phyloP scores from a whole-genome alignment of 2,888 invertebrate species.

The Diarsia mendica region DNA sequence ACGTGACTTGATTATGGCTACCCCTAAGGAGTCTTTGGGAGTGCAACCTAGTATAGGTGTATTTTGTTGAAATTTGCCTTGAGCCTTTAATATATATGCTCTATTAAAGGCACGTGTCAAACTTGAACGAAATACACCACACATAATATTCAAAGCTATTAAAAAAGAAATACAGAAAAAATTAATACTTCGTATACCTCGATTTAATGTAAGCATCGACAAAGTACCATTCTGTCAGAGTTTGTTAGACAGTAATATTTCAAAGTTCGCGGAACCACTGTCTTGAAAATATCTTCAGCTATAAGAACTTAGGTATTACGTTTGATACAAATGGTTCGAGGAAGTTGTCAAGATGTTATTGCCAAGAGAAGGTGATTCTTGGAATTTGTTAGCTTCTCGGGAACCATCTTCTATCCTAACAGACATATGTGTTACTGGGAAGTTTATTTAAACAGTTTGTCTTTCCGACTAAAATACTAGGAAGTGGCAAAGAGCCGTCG shows the following conservation, averaged over 20 bases:
- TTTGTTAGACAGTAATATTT: conserved; percentile 40
- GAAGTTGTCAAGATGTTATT: neutral
- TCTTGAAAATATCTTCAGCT: conserved; percentile 23
- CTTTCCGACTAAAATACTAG: neutral
- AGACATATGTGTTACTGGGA: neutral
- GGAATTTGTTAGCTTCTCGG: neutral
- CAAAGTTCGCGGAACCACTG: conserved; percentile 29
- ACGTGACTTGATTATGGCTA: no score
- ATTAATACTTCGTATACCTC: conserved; percentile 27
- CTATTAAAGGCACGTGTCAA: no score
- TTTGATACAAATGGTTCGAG: neutral
- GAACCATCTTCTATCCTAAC: neutral
- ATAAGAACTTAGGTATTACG: neutral
- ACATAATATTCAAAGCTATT: neutral
- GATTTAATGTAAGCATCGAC: conserved; percentile 30
- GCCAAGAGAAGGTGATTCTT: neutral
- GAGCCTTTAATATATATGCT: no score
- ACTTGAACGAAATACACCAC: conserved; percentile 3
- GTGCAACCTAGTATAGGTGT: neutral
- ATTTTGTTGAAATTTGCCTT: no score
- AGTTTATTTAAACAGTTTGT: neutral
- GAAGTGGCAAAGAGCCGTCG: neutral
- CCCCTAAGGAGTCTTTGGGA: neutral
- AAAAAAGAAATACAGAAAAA: conserved; percentile 15
- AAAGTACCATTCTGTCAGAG: conserved; percentile 24